Evolutionary conservation across 2,888 invertebrate genomes (phyloP), one percentile per base, ranked within the genome.

Genomic region (Podotricha telesiphe): DNA sequence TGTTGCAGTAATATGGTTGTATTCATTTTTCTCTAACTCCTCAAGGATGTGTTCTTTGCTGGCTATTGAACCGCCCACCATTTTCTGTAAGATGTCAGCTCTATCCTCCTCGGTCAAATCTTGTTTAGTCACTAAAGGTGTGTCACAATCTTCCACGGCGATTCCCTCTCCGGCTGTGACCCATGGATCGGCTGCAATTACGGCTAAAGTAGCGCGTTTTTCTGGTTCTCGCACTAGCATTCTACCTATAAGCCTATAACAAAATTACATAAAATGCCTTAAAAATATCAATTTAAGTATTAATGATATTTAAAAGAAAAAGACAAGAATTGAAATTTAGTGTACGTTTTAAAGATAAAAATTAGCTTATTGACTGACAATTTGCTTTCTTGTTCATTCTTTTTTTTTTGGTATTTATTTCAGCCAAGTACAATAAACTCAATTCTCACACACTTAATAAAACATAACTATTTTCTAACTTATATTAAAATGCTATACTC

Each of bases 1-100:
- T 20, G 99, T 99, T 58, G 99, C 99, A 40, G 99, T 99, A 81
- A 99, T 96, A 88, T 99, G 98, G 93, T 98, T 98, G 91, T 99
- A 99, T 83, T 98, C 98, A 91, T 99, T 98, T 84, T 96, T 97
- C 83, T 99, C 98, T 81, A 99, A 93, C 67, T 98, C 96, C 96
- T 97, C 97, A 79, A 97, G 89, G 77, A 99, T 99, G 85, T 98
- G 96, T 84, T 99, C 99, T 89, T 98, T 98, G 66, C 96, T 95
- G 67, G 98, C 99, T 73, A 99, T 98, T 80, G 96, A 96, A 67
- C 99, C 99, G 82, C 97, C 97, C 28, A 98, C 97, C 97, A 99
- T 99, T 92, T 97, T 97, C 80, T 98, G 98, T 74, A 99, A 95
- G 77, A 99, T 98, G 72, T 96, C 94, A 75, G 96, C 94, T 82